Evolutionary conservation across 2,797 vertebrate species (phyloP).

Genomic region (Crax fasciolata): DNA sequence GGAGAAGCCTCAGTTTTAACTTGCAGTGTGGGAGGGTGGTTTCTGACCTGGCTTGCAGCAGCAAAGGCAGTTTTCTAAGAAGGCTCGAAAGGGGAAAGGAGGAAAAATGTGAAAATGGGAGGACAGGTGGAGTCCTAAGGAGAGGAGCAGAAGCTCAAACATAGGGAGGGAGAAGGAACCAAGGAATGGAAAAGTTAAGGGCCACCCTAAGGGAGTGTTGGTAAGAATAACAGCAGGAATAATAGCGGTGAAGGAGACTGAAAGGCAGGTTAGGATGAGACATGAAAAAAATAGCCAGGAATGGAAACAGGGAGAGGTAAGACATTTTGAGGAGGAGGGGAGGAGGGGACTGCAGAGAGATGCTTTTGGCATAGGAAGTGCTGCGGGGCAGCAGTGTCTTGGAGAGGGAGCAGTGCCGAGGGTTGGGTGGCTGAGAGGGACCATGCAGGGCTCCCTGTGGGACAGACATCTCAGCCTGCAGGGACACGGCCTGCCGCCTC

Average conservation of each 20-base stretch:
- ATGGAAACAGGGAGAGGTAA: neutral
- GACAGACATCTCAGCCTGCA: neutral
- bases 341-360: neutral
- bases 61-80: neutral
- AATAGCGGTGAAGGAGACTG: neutral
- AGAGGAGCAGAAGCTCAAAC: neutral
- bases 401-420: neutral
- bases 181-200: neutral
- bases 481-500: too few species aligned
- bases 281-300: neutral
- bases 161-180: neutral
- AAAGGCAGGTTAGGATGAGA: neutral
- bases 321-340: neutral
- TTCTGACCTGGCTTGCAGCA: neutral
- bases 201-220: rapidly evolving
- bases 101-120: neutral
- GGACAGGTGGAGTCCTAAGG: neutral
- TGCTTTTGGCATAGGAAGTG: rapidly evolving
- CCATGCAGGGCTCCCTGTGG: neutral
- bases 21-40: neutral
- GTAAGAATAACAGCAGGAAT: neutral
- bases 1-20: neutral
- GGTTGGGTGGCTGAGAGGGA: neutral
- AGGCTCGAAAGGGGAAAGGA: rapidly evolving
- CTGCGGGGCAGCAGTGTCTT: neutral